phyloP scores from a whole-genome alignment of 2,113 vertebrate species.

The Hippocampus comes region DNA sequence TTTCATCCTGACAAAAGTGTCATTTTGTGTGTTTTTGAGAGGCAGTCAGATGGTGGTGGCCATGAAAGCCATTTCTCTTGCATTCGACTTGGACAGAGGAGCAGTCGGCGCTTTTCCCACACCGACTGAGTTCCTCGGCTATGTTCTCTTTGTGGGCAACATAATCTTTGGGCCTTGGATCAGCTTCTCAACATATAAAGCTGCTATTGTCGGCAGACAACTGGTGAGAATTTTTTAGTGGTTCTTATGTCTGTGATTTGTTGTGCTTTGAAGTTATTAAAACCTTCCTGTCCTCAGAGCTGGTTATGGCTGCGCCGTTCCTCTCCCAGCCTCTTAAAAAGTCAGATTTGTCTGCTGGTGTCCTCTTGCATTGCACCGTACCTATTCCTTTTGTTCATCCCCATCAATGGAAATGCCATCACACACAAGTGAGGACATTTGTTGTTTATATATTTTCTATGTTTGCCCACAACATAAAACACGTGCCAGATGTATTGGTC shows the following conservation, averaged over 20 bases:
- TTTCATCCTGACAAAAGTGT: background rate
- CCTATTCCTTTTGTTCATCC: slow-evolving; percentile 85
- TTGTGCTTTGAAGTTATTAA: background rate
- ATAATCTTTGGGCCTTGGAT: slow-evolving; percentile 89
- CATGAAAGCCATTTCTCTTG: slow-evolving; percentile 90
- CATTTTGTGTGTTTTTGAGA: slow-evolving; percentile 39
- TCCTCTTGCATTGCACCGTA: slow-evolving; percentile 86
- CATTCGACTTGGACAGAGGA: slow-evolving; percentile 85
- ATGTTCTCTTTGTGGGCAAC: slow-evolving; percentile 86
- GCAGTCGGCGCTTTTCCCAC: slow-evolving; percentile 76
- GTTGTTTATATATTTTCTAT: background rate
- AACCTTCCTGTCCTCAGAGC: slow-evolving; percentile 62
- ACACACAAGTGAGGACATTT: slow-evolving; percentile 77
- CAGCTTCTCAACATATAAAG: slow-evolving; percentile 80
- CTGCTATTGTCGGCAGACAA: slow-evolving; percentile 71
- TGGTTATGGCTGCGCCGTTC: slow-evolving; percentile 76
- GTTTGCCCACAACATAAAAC: background rate
- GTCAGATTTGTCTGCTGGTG: slow-evolving; percentile 80
- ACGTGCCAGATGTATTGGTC: background rate
- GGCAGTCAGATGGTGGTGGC: slow-evolving; percentile 93
- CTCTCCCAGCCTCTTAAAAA: slow-evolving; percentile 73
- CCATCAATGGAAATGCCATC: slow-evolving; percentile 74
- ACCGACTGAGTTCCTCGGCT: slow-evolving; percentile 84
- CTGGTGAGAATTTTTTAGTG: slow-evolving; percentile 68
- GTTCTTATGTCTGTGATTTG: background rate